A percentile compares a stretch with the other conserved stretches of the same genome.
These are phyloP conservation scores for Bos taurus DNA, from an alignment of 2,113 vertebrate genomes.

Conservation along the genomic window DNA sequence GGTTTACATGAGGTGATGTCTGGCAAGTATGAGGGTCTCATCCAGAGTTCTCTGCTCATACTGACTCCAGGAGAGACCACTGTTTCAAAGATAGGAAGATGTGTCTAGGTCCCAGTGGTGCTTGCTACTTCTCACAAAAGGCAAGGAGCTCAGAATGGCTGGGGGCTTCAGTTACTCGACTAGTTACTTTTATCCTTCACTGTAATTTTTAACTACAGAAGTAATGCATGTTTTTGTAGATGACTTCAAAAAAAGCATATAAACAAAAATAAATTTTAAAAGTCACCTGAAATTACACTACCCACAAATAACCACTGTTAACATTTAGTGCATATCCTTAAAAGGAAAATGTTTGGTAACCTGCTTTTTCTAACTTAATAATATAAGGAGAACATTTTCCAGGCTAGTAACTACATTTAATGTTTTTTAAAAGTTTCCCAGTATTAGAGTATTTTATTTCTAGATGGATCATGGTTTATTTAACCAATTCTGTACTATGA, in stretches of 20 bases:
- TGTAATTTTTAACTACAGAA: slow-evolving; percentile 48
- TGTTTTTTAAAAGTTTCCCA: slow-evolving; percentile 19
- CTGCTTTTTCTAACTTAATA: slow-evolving; percentile 52
- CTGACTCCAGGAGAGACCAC: neutral
- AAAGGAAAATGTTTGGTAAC: slow-evolving; percentile 59
- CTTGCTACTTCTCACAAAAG: neutral
- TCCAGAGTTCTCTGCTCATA: neutral
- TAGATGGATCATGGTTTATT: slow-evolving; percentile 31
- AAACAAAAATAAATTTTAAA: slow-evolving; percentile 69
- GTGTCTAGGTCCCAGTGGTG: neutral
- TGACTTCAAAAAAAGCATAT: slow-evolving; percentile 12
- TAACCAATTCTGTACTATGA: slow-evolving; percentile 30
- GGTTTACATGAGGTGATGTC: neutral
- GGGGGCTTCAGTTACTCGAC: neutral
- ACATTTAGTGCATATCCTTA: slow-evolving; percentile 59
- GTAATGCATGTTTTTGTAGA: slow-evolving; percentile 36
- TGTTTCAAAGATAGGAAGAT: neutral
- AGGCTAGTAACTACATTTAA: neutral
- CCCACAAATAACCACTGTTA: slow-evolving; percentile 57
- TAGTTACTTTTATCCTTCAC: neutral
- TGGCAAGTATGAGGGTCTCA: neutral
- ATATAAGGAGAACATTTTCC: slow-evolving; percentile 47
- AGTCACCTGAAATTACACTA: slow-evolving; percentile 67
- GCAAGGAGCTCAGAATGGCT: neutral
- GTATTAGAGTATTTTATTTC: slow-evolving; percentile 39